Evolutionary conservation across 2,888 invertebrate genomes (phyloP), one percentile per base, ranked within the genome.

Genomic region (Drosophila algonquin): DNA sequence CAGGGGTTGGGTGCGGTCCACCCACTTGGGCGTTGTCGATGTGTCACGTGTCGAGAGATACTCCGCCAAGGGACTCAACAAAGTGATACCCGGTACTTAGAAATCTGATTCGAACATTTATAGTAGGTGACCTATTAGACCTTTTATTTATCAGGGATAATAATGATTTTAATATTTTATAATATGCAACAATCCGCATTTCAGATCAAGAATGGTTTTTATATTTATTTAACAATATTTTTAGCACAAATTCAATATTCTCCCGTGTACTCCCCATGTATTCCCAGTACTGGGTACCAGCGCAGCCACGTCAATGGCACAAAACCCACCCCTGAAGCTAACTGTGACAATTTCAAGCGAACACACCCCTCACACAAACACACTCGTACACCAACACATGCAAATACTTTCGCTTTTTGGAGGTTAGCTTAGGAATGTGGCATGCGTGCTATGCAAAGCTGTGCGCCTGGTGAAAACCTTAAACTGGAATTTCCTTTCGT

Each of bases 401-500:
- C 10, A 32, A 40, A 58, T 62, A 75, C 79, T 82, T 85, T 77
- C 82, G 76, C 57, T 87, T 81, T 79, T 58, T 10, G 46, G 45
- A 52, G 40, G 50, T 63, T 51, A 58, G 40, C 40, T n/a, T 55
- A 56, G 68, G 60, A 46, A 7, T 18, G 55, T 40, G n/a, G 57
- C 56, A 64, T 73, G 56, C 65, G 63, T 63, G 57, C 61, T 76
- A 64, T 77, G 81, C 1, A n/a, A 47, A 52, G 56, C 77, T 91
- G 91, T 32, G 76, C 78, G 81, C 92, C 92, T 90, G 89, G 68
- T 86, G 55, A 16, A 77, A 90, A 87, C 87, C 86, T 89, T 91
- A 85, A 88, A 85, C 78, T 89, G 90, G 91, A 92, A 92, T 92
- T 92, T 91, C 90, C 91, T 91, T 90, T 90, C 80, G 80, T 83